These are phyloP conservation scores for Hylomyscus alleni DNA, from an alignment of 2,797 vertebrate species.

Conservation along the genomic window DNA sequence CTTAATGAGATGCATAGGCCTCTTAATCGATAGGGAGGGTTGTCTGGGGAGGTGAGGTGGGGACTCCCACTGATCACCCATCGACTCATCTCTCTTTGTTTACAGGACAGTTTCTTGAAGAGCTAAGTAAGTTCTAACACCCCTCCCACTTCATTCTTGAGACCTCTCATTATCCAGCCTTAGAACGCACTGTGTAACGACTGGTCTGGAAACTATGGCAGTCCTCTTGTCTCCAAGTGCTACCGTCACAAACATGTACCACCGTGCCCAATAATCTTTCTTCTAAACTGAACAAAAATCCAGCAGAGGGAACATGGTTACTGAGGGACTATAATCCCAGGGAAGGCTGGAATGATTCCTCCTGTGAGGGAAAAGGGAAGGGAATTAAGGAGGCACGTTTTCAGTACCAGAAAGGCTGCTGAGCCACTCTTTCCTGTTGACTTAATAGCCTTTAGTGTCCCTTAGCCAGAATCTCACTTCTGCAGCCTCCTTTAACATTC, in stretches of 20 bases:
- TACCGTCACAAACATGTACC: neutral
- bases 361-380: neutral
- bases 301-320: neutral
- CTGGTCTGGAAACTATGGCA: neutral
- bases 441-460: neutral
- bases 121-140: constrained; percentile 82
- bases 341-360: neutral
- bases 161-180: neutral
- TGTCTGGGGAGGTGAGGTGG: neutral
- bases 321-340: neutral
- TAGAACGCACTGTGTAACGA: neutral
- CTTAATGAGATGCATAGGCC: neutral
- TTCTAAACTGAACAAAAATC: neutral
- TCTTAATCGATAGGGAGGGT: neutral
- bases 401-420: neutral
- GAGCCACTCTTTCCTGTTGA: neutral
- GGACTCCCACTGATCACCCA: neutral
- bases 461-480: neutral
- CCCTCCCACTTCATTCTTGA: neutral
- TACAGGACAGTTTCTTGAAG: constrained; percentile 85
- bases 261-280: neutral
- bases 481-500: neutral
- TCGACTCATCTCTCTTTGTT: constrained; percentile 72
- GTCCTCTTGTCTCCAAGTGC: neutral
- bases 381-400: neutral